phyloP scores from a whole-genome alignment of 2,797 vertebrate species.

The Pseudopleuronectes americanus region DNA sequence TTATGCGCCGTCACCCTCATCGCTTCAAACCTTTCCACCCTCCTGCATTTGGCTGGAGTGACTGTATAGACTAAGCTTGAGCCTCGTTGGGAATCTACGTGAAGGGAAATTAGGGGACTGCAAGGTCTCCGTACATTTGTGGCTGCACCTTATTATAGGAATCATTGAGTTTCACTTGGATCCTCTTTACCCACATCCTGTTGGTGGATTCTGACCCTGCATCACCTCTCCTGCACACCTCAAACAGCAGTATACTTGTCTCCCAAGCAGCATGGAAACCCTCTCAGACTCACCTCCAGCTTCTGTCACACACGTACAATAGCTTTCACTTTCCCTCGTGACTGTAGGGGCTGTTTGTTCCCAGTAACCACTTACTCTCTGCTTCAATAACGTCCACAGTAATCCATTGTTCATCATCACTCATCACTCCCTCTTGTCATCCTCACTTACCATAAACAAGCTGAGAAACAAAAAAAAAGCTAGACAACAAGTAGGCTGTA shows the following conservation, averaged over 20 bases:
- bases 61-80: constrained; percentile 52
- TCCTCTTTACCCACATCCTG: constrained; percentile 8
- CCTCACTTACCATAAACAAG: constrained; percentile 47
- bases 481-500: constrained; percentile 76
- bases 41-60: constrained; percentile 40
- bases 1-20: constrained; percentile 1
- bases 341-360: constrained; percentile 39
- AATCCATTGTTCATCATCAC: constrained; percentile 34
- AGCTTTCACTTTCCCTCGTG: constrained; percentile 44
- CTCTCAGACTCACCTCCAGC: constrained; percentile 25
- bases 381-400: constrained; percentile 42
- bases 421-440: constrained; percentile 27
- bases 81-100: constrained; percentile 27
- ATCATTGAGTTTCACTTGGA: constrained; percentile 18
- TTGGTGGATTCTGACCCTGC: constrained; percentile 9
- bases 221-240: constrained; percentile 15
- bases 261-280: constrained; percentile 34
- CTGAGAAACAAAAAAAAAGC: constrained; percentile 52
- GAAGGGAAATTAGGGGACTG: constrained; percentile 18
- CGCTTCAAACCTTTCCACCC: constrained; percentile 1
- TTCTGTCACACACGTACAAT: constrained; percentile 22
- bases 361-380: constrained; percentile 32
- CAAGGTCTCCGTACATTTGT: constrained; percentile 14
- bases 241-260: constrained; percentile 17
- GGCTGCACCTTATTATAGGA: constrained; percentile 12